Evolutionary conservation across 2,888 invertebrate species (phyloP), one percentile per base, ranked within the genome.

Genomic region (Drosophila peninsularis): DNA sequence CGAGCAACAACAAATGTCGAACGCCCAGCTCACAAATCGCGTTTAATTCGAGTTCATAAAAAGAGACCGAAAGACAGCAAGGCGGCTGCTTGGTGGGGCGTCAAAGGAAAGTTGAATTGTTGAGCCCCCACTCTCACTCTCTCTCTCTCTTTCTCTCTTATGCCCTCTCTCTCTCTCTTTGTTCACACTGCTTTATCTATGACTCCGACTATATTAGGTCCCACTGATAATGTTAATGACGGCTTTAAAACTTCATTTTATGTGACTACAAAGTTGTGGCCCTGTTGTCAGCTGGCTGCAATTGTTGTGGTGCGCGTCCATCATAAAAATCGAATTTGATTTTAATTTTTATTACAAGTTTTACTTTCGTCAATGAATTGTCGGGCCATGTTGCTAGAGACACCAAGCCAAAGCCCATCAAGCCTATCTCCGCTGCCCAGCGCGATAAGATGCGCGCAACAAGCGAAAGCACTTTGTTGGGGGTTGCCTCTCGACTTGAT

Each of bases 161-260:
- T n/a, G n/a, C n/a, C n/a, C 19, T 19, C n/a, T 9, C 10, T 5
- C 5, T n/a, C 10, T 32, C 10, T 10, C n/a, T 11, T 24, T 10
- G 36, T 24, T 21, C 21, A 21, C 21, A 36, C 24, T 37, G n/a
- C 27, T 47, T 78, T 60, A 61, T 70, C 77, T 66, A 30, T 50
- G 62, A 21, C 24, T 54, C 44, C 54, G 44, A 21, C 63, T 56
- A 60, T 65, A 68, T 77, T 82, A 75, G 70, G 56, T 67, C 54
- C 47, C 49, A 53, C 62, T 72, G 85, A 88, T 85, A 85, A 79
- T 81, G 85, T 88, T 85, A 88, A 85, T 85, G 85, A 82, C 69
- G 80, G 74, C 77, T 62, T 75, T 76, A 55, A 78, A 86, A 76
- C 47, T 62, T 63, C 50, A 50, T 81, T 84, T 88, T 68, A 88